phyloP scores from a whole-genome alignment of 2,113 vertebrate genomes.

The Plotosus lineatus region DNA sequence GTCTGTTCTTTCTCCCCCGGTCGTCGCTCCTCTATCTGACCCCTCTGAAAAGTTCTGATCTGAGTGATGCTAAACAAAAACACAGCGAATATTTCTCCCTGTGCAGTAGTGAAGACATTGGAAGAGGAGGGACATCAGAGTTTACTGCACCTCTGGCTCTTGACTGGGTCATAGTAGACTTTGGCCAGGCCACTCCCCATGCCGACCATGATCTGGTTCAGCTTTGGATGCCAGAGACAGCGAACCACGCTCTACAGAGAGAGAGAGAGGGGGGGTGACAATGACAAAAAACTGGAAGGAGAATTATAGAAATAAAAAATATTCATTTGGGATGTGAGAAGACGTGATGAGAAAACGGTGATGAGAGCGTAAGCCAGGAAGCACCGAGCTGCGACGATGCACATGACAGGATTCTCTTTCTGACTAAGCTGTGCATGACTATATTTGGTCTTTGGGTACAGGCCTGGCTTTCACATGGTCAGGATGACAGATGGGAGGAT shows the following conservation, averaged over 20 bases:
- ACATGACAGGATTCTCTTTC: background rate
- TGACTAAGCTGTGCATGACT: constrained; percentile 65
- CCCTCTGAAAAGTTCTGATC: background rate
- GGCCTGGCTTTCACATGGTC: constrained; percentile 65
- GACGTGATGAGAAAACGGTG: background rate
- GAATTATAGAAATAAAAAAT: background rate
- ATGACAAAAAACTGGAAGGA: background rate
- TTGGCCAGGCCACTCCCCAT: constrained; percentile 90
- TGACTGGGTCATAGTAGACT: constrained; percentile 94
- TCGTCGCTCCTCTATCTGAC: constrained; percentile 1
- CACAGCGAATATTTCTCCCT: constrained; percentile 7
- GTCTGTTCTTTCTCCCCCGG: background rate
- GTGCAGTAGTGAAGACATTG: background rate
- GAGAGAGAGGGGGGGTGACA: constrained; percentile 27
- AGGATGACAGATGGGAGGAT: constrained; percentile 74
- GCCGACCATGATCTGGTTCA: constrained; percentile 98
- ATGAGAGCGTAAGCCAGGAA: background rate
- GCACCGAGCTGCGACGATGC: background rate
- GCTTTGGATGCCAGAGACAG: constrained; percentile 96
- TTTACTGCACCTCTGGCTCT: constrained; percentile 88
- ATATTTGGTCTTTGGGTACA: constrained; percentile 75
- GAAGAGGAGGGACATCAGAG: background rate
- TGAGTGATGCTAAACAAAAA: background rate
- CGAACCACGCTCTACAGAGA: constrained; percentile 88
- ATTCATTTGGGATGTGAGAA: constrained; percentile 14